phyloP scores from a whole-genome alignment of 2,888 invertebrate genomes.

The Suillia variegata region DNA sequence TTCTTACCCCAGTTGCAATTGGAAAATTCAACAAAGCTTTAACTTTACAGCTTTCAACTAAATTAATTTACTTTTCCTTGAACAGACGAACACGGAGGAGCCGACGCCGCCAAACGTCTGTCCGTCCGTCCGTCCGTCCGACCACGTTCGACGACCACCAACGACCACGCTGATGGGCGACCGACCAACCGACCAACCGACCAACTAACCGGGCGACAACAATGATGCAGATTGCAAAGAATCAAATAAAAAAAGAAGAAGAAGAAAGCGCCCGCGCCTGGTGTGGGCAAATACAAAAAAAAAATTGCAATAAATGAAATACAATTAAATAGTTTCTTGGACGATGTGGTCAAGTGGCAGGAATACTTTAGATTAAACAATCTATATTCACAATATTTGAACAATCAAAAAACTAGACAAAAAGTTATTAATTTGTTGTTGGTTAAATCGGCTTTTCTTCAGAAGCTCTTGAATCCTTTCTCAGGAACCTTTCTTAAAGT shows the following conservation, averaged over 20 bases:
- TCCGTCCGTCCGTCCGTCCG: conserved; percentile 9
- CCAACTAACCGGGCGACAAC: conserved; percentile 20
- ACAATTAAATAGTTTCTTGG: conserved; percentile 43
- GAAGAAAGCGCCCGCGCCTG: too few relatives aligned
- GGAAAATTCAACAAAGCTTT: conserved; percentile 49
- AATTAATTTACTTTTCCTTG: conserved; percentile 58
- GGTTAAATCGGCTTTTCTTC: too few relatives aligned
- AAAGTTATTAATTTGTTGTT: too few relatives aligned
- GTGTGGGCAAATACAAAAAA: conserved; percentile 26
- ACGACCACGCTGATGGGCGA: neutral
- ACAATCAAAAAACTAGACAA: too few relatives aligned
- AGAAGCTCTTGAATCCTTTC: too few relatives aligned
- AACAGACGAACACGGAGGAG: conserved; percentile 22
- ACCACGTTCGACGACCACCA: conserved; percentile 4
- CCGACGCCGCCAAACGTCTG: conserved; percentile 20
- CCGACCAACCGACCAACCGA: conserved; percentile 2
- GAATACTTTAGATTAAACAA: neutral
- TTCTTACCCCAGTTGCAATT: neutral
- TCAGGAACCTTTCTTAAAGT: too few relatives aligned
- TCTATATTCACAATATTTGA: too few relatives aligned
- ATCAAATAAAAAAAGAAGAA: conserved; percentile 15
- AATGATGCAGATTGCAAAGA: conserved; percentile 24
- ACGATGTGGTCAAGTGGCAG: neutral
- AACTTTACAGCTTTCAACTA: conserved; percentile 58
- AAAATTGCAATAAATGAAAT: conserved; percentile 51